Evolutionary conservation across 2,113 vertebrate species (phyloP).

Genomic region (Saimiri boliviensis): DNA sequence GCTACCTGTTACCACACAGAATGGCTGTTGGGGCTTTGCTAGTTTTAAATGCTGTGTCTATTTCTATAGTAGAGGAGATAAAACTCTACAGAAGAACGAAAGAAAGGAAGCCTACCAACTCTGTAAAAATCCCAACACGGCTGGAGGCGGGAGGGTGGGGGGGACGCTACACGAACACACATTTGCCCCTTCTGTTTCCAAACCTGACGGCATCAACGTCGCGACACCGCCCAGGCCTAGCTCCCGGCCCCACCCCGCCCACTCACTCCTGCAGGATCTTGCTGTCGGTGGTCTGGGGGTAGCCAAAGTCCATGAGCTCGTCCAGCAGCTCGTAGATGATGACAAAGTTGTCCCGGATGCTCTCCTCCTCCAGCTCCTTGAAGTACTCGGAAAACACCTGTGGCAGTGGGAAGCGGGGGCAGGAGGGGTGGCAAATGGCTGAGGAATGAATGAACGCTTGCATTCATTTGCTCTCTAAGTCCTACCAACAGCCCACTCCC

Average conservation of each 20-base stretch:
- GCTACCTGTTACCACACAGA: background rate
- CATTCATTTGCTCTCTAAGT: background rate
- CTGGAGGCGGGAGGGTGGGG: background rate
- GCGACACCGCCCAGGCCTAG: background rate
- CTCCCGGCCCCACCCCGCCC: background rate
- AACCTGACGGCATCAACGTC: too few relatives aligned
- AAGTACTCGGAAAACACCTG: slow-evolving; percentile 99
- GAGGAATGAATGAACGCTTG: rapidly evolving
- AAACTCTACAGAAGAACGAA: background rate
- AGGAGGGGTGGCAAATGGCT: rapidly evolving
- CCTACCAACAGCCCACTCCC: background rate
- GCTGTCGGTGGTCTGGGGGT: slow-evolving; percentile 98
- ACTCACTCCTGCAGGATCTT: slow-evolving; percentile 99
- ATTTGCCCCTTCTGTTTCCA: background rate
- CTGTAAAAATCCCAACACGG: rapidly evolving
- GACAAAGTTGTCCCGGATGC: slow-evolving; percentile 99
- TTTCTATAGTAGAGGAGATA: background rate
- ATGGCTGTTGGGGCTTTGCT: background rate
- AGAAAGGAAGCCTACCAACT: slow-evolving; percentile 86
- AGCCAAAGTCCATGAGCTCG: slow-evolving; percentile 99
- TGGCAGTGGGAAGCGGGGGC: background rate
- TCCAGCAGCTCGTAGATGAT: slow-evolving; percentile 99
- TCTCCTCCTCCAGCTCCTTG: slow-evolving; percentile 99
- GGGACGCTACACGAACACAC: background rate
- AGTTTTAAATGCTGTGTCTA: background rate